These are phyloP conservation scores for Helicoverpa armigera DNA, from an alignment of 1,140 invertebrate genomes.

Conservation along the genomic window DNA sequence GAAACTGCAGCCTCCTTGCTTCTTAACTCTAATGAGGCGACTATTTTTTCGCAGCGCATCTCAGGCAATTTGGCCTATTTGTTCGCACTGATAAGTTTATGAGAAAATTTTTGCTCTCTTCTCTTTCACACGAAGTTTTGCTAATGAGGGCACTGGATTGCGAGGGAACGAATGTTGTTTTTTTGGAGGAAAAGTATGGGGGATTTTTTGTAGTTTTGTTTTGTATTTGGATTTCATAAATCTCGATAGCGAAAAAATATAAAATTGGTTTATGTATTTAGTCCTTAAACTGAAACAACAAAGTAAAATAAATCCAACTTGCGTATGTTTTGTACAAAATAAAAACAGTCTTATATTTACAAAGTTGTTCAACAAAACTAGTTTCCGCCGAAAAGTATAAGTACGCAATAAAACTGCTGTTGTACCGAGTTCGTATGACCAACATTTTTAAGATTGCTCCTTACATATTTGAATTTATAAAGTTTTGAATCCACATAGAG, in stretches of 20 bases:
- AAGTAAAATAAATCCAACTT: too few relatives aligned
- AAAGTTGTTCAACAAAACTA: slow-evolving; percentile 13
- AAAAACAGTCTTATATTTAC: slow-evolving; percentile 4
- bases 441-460: slow-evolving; percentile 12
- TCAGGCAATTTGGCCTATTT: slow-evolving; percentile 40
- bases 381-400: slow-evolving; percentile 18
- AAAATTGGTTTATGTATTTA: too few relatives aligned
- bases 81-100: slow-evolving; percentile 37
- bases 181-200: background rate
- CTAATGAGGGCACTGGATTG: slow-evolving; percentile 26
- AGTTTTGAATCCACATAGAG: slow-evolving; percentile 11
- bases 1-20: slow-evolving; percentile 18
- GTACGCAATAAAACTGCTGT: slow-evolving; percentile 13
- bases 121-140: slow-evolving; percentile 19
- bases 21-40: slow-evolving; percentile 36
- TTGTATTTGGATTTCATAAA: background rate
- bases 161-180: background rate
- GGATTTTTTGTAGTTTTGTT: background rate
- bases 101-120: slow-evolving; percentile 23
- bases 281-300: too few relatives aligned
- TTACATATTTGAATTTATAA: slow-evolving; percentile 17
- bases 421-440: slow-evolving; percentile 6
- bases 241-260: too few relatives aligned
- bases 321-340: slow-evolving; percentile 2
- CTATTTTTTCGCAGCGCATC: slow-evolving; percentile 36